These are phyloP conservation scores for Euphysa ruthae DNA, from an alignment of 30 jellyfish, hydroid and myxozoan genomes.

Conservation along the genomic window DNA sequence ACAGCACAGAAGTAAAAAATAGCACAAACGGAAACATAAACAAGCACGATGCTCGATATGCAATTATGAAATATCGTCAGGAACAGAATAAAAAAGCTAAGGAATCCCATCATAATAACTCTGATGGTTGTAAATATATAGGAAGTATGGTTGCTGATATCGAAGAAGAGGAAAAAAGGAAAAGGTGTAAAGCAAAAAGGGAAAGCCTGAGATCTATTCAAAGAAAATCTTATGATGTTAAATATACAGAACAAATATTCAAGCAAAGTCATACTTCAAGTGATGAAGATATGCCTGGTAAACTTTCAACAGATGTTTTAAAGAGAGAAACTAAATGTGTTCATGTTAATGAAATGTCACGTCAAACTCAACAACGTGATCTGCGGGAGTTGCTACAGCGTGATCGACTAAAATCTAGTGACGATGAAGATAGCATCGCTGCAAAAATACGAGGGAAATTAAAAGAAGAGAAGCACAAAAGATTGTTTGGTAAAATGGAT, in stretches of 20 bases:
- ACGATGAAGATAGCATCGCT: slow-evolving; percentile 33
- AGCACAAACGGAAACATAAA: slow-evolving; percentile 6
- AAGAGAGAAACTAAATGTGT: slow-evolving; percentile 7
- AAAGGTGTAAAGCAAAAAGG: neutral
- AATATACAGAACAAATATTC: neutral
- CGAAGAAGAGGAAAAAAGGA: slow-evolving; percentile 2
- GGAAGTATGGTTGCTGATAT: slow-evolving; percentile 45
- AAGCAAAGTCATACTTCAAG: slow-evolving; percentile 5
- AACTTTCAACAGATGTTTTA: neutral
- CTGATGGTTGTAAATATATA: neutral
- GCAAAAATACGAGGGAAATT: slow-evolving; percentile 16
- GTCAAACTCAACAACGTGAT: neutral
- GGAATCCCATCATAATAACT: neutral
- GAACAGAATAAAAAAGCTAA: neutral
- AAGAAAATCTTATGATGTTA: no score
- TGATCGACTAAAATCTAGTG: neutral
- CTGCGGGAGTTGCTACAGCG: slow-evolving; percentile 4
- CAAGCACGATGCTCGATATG: slow-evolving; percentile 30
- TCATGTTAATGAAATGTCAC: slow-evolving; percentile 2
- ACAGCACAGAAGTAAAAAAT: neutral
- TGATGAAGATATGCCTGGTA: slow-evolving; percentile 3
- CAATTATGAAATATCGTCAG: slow-evolving; percentile 11
- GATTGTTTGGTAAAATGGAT: slow-evolving; percentile 31
- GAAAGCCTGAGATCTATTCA: neutral
- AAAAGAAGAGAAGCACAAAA: slow-evolving; percentile 26